Evolutionary conservation across 2,888 invertebrate species (phyloP), one percentile per base, ranked within the genome.

Genomic region (Chrysomela aeneicollis): DNA sequence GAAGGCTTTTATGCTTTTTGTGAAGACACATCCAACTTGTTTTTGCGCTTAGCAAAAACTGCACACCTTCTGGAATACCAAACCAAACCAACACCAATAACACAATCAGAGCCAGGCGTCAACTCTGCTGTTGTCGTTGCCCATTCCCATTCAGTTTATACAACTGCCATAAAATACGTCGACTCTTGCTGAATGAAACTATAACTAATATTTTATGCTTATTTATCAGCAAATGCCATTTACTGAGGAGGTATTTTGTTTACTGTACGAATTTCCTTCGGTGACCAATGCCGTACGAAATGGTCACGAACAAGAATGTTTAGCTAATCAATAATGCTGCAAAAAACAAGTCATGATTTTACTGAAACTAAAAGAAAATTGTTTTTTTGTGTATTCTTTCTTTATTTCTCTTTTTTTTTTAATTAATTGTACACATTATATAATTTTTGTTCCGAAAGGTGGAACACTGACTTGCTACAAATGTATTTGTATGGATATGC

Each of bases 161-260:
- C 15, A 15, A 42, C 15, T 42, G 42, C 46, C 26, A 26, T 57
- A 46, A 26, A 57, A 57, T 57, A 26, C 57, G 18, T 37, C 47
- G 57, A 57, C 37, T 42, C 46, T 42, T 19, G 26, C 46, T 57
- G 37, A 49, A 46, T 46, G 17, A 26, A 57, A 54, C 35, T 19
- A 37, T 18, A 10, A 54, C 35, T 22, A 57, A 57, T 57, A 46
- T 57, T 57, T 57, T 32, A 57, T 57, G 57, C 57, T 57, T 57
- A 57, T 57, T 57, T 57, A 46, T 57, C 57, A 57, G 57, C 26
- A 57, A 57, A 57, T 57, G 30, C 26, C 46, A 8, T 46, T 46
- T 46, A 47, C 15, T 26, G 57, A n/a, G n/a, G n/a, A n/a, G n/a
- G n/a, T 17, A 57, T 42, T 9, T 46, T 57, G 42, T 57, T 42